These are phyloP conservation scores for Echeneis naucrates DNA, from an alignment of 2,797 vertebrate genomes.

Conservation along the genomic window DNA sequence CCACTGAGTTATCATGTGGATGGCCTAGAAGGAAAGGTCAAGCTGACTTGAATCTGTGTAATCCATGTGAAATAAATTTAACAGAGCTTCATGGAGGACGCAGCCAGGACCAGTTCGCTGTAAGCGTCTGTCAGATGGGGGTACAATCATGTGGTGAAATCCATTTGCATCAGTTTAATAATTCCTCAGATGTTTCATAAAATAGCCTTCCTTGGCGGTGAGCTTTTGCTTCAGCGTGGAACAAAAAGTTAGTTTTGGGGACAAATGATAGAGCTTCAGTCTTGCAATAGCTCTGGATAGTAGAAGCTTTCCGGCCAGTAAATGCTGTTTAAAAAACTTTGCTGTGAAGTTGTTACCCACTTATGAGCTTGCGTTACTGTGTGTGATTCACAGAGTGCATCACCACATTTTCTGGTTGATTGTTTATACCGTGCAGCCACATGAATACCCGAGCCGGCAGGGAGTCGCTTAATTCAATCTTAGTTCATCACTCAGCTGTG, in stretches of 20 bases:
- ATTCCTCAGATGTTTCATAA: slow-evolving; percentile 2
- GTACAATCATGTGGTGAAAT: neutral
- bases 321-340: neutral
- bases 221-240: neutral
- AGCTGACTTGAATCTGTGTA: neutral
- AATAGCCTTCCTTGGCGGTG: neutral
- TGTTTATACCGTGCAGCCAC: neutral
- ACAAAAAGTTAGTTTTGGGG: slow-evolving; percentile 1
- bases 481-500: slow-evolving; percentile 24
- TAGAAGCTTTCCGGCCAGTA: neutral
- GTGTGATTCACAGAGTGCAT: slow-evolving; percentile 11
- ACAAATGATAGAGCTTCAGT: neutral
- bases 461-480: slow-evolving; percentile 49
- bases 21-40: neutral
- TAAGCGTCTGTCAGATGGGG: neutral
- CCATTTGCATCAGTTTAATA: neutral
- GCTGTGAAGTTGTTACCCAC: neutral
- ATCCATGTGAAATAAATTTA: neutral
- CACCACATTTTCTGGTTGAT: neutral
- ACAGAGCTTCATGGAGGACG: neutral
- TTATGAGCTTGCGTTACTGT: neutral
- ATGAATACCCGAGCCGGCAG: slow-evolving; percentile 24
- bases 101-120: neutral
- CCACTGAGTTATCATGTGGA: neutral
- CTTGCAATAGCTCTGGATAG: slow-evolving; percentile 1